Evolutionary conservation across 2,113 vertebrate species (phyloP).

Genomic region (Mustela nigripes): DNA sequence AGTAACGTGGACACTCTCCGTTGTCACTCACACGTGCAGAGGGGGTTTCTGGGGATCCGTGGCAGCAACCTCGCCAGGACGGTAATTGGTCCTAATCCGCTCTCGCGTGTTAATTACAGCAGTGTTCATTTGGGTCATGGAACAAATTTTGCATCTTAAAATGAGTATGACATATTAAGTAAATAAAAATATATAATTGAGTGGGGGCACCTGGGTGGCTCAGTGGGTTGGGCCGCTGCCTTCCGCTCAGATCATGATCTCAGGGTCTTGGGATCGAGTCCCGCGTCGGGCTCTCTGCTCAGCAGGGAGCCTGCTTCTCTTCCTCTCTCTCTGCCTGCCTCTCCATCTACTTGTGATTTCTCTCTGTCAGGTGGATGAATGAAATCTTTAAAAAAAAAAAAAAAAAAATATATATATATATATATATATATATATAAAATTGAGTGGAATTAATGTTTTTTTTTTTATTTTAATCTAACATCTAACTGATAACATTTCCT

Average conservation of each 20-base stretch:
- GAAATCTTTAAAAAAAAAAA: no score
- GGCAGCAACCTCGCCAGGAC: no score
- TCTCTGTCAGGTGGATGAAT: no score
- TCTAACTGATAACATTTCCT: not conserved
- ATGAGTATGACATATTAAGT: not conserved
- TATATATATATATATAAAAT: no score
- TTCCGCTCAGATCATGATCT: no score
- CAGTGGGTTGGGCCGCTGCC: no score
- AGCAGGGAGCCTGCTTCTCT: no score
- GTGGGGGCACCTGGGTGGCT: no score
- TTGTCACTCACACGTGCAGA: not conserved
- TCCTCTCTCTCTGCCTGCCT: no score
- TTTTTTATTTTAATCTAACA: not conserved
- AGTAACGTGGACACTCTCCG: accelerated
- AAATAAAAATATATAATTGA: not conserved
- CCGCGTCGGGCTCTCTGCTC: no score
- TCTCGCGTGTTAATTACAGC: not conserved
- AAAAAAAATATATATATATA: not conserved
- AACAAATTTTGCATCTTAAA: not conserved
- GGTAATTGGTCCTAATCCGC: not conserved
- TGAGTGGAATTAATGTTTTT: not conserved
- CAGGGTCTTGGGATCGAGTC: no score
- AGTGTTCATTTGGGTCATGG: not conserved
- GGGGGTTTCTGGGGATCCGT: not conserved
- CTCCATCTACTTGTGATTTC: no score